A percentile compares a stretch with the other conserved stretches of the same genome.
These are phyloP conservation scores for Mylabris phalerata DNA, from an alignment of 1,140 invertebrate genomes.

Conservation along the genomic window DNA sequence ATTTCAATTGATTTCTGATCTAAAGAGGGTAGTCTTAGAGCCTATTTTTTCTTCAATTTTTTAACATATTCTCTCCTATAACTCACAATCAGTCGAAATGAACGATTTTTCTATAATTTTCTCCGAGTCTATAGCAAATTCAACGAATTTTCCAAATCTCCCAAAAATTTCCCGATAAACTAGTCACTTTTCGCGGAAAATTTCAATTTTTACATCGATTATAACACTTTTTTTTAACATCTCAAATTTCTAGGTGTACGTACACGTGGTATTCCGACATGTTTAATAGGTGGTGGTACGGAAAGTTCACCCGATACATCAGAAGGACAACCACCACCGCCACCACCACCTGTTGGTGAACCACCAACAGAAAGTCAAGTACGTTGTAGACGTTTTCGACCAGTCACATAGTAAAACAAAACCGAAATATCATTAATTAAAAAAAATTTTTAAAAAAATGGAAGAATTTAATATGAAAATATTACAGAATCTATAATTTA, in stretches of 20 bases:
- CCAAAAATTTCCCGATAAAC: too few relatives aligned
- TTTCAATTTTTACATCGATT: too few relatives aligned
- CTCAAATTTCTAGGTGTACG: conserved; percentile 4
- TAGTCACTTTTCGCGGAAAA: too few relatives aligned
- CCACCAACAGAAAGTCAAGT: conserved; percentile 38
- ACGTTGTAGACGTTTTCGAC: conserved; percentile 36
- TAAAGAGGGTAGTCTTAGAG: too few relatives aligned
- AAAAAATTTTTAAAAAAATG: background rate
- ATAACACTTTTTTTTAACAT: too few relatives aligned
- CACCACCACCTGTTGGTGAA: conserved; percentile 34
- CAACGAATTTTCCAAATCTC: too few relatives aligned
- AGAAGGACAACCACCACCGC: conserved; percentile 38
- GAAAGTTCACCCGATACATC: conserved; percentile 41
- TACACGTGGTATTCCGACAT: conserved; percentile 37
- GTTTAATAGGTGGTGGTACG: conserved; percentile 38
- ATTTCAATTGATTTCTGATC: too few relatives aligned
- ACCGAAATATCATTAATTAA: conserved; percentile 1
- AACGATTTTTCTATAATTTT: too few relatives aligned
- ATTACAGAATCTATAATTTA: background rate
- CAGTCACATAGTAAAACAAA: conserved; percentile 36
- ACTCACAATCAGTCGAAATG: too few relatives aligned
- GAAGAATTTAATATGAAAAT: conserved; percentile 2
- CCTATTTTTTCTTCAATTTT: too few relatives aligned
- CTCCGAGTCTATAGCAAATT: too few relatives aligned
- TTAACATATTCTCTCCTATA: too few relatives aligned